Percentiles rank a stretch among this genome's conserved stretches.
Evolutionary conservation across 2,888 invertebrate species (phyloP).

Genomic region (Brachypalpus laphriformis): DNA sequence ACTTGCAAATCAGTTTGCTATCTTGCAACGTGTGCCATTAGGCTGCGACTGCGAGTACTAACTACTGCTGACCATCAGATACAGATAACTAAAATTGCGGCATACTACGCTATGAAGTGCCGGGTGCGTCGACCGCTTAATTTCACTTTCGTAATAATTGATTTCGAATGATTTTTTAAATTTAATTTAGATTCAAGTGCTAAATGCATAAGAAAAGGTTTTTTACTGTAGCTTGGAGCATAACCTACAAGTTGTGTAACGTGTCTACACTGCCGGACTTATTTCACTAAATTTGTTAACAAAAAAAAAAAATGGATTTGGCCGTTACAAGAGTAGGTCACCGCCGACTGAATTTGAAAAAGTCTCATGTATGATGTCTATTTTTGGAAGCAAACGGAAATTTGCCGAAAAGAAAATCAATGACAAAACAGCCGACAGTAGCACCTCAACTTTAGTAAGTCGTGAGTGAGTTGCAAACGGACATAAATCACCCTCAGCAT

Average conservation of each 20-base stretch:
- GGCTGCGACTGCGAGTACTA: background rate
- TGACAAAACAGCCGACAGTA: conserved; percentile 40
- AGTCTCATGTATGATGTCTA: background rate
- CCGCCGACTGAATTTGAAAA: conserved; percentile 28
- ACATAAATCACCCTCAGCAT: conserved; percentile 11
- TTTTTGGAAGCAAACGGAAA: conserved; percentile 17
- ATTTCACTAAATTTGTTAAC: background rate
- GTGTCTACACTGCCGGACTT: background rate
- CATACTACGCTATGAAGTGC: background rate
- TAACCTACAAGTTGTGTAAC: background rate
- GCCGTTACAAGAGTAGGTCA: conserved; percentile 1
- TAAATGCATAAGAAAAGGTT: background rate
- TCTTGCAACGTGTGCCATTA: background rate
- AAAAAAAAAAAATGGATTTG: conserved; percentile 3
- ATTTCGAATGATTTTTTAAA: conserved; percentile 1
- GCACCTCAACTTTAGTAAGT: background rate
- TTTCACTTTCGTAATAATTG: conserved; percentile 40
- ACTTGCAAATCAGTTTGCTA: conserved; percentile 29
- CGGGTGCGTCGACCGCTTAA: conserved; percentile 25
- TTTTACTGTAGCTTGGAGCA: background rate
- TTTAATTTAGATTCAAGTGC: background rate
- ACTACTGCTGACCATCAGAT: background rate
- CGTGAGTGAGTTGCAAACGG: conserved; percentile 40
- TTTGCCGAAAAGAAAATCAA: conserved; percentile 51
- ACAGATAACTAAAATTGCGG: background rate